Conservation (phyloP, 2,113 vertebrate genomes). For the Ageneiosus marmoratus region DNA sequence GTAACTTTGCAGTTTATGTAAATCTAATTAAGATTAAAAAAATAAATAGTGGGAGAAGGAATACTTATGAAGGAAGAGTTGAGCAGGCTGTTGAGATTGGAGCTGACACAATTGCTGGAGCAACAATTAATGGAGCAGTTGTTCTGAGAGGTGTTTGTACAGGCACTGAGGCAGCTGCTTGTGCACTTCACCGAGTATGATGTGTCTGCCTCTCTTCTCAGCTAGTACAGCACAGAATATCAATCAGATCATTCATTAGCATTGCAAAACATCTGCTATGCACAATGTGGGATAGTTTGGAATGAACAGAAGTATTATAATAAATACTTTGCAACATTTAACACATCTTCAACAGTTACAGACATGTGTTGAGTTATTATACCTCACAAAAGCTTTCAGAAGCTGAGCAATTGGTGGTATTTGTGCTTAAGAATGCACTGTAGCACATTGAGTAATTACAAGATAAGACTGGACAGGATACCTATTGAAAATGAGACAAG, state of each 20-base stretch:
- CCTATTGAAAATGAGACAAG: slow-evolving; percentile 48
- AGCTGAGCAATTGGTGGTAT: slow-evolving; percentile 45
- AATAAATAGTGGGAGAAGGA: neutral
- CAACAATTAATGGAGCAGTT: slow-evolving; percentile 72
- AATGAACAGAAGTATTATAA: neutral
- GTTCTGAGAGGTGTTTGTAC: slow-evolving; percentile 42
- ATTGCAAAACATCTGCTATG: neutral
- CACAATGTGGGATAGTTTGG: neutral
- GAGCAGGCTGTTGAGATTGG: slow-evolving; percentile 54
- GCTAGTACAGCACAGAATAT: slow-evolving; percentile 59
- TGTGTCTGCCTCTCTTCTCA: slow-evolving; percentile 57
- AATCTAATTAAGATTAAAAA: neutral
- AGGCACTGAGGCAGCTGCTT: slow-evolving; percentile 44
- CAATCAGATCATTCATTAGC: slow-evolving; percentile 6
- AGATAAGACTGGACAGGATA: slow-evolving; percentile 64
- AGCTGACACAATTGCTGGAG: slow-evolving; percentile 66
- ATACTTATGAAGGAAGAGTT: slow-evolving; percentile 56
- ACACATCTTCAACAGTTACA: neutral
- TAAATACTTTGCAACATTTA: slow-evolving; percentile 2
- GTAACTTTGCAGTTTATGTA: neutral
- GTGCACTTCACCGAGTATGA: slow-evolving; percentile 64
- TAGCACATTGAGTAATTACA: slow-evolving; percentile 70
- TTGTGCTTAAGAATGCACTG: slow-evolving; percentile 56
- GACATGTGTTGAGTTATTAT: slow-evolving; percentile 24
- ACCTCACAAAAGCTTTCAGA: slow-evolving; percentile 67